phyloP scores from a whole-genome alignment of 2,113 vertebrate genomes.

The Seriola dumerili region DNA sequence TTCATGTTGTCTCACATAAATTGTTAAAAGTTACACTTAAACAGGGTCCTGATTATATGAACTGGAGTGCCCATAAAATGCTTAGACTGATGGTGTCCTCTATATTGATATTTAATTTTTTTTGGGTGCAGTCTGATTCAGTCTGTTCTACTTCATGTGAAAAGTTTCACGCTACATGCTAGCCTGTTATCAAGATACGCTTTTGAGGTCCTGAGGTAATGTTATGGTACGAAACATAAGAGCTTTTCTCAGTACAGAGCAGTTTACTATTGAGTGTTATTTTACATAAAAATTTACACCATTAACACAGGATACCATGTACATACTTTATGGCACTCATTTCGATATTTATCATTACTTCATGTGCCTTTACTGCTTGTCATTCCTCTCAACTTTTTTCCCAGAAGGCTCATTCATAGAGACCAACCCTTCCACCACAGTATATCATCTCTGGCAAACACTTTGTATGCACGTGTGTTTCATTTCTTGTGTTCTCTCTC shows the following conservation, averaged over 20 bases:
- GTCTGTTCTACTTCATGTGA: slow-evolving; percentile 8
- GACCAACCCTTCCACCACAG: background rate
- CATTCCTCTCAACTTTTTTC: background rate
- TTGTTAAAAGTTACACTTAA: background rate
- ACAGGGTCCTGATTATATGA: background rate
- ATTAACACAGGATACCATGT: background rate
- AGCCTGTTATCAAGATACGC: background rate
- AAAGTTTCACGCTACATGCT: background rate
- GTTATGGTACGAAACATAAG: background rate
- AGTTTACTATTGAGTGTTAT: background rate
- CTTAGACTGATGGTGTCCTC: background rate
- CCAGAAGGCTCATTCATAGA: background rate
- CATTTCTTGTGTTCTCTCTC: slow-evolving; percentile 30
- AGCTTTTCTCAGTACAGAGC: background rate
- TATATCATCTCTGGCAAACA: slow-evolving; percentile 8
- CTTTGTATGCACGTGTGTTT: slow-evolving; percentile 34
- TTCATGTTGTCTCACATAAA: background rate
- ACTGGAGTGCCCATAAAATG: background rate
- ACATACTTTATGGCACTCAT: background rate
- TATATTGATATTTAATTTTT: background rate
- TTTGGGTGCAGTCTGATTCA: slow-evolving; percentile 8
- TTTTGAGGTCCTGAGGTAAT: background rate
- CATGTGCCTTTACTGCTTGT: background rate
- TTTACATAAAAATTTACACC: background rate
- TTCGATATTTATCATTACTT: slow-evolving; percentile 13